Evolutionary conservation across 2,797 vertebrate genomes (phyloP).

Genomic region (Triplophysa bombifrons): DNA sequence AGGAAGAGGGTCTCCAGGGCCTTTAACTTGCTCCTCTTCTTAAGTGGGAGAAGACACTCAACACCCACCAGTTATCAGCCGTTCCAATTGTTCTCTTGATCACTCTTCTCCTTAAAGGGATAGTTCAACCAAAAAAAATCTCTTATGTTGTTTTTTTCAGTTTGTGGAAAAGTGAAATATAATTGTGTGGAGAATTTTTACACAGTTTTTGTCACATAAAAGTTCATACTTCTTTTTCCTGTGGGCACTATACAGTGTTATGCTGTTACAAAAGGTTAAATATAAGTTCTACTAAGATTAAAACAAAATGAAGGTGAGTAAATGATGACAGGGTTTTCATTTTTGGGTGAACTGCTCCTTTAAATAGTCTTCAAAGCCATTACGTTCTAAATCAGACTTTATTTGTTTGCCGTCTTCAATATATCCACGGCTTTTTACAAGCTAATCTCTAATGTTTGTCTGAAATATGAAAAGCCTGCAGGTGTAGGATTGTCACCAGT

Average conservation of each 20-base stretch:
- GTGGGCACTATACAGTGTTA: neutral
- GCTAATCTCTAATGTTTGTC: neutral
- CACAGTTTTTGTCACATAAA: neutral
- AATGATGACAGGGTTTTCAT: neutral
- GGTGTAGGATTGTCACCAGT: conserved; percentile 13
- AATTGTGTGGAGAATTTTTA: neutral
- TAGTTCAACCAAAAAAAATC: neutral
- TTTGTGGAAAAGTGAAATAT: neutral
- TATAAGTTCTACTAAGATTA: neutral
- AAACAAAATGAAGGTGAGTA: neutral
- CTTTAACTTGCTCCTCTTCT: conserved; percentile 19
- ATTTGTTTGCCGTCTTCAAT: conserved; percentile 28
- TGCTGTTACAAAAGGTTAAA: neutral
- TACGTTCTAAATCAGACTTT: conserved; percentile 1
- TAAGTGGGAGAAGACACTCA: conserved; percentile 38
- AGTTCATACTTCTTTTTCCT: neutral
- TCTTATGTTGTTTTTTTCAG: neutral
- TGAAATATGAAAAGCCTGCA: conserved; percentile 28
- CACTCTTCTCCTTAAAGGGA: neutral
- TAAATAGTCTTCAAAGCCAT: neutral
- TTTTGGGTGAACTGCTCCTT: neutral
- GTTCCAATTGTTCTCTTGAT: conserved; percentile 12
- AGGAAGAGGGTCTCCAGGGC: conserved; percentile 45
- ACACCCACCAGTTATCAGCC: conserved; percentile 24
- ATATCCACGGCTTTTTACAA: neutral